Evolutionary conservation across 2,797 vertebrate species (phyloP), one percentile per base, ranked within the genome.

Genomic region (Scomberomorus guttatus): DNA sequence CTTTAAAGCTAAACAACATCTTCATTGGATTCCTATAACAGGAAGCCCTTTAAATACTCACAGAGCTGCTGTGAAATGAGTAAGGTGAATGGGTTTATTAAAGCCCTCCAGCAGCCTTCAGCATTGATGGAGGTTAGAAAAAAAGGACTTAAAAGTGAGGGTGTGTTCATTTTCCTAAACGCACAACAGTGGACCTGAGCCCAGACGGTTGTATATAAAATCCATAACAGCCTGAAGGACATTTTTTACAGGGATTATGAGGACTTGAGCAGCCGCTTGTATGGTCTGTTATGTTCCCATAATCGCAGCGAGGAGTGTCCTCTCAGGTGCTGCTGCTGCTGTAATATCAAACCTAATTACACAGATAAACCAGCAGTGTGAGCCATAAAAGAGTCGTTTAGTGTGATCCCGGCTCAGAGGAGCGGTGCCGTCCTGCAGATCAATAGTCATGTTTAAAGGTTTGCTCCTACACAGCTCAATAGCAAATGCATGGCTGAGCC

Each of bases 161-260:
- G 22, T 22, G 13, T 32, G 56, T 11, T 74, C 0, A 27, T 61
- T 65, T 52, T 54, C 50, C 46, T 34, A 17, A 62, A 63, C 10
- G 20, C 34, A 39, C 9, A 7, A 0, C 58, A 15, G 61, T 55
- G 27, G 57, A 32, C 22, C 24, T 3, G 39, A 72, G 52, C 37
- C 4, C 25, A 58, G 20, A 29, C 18, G 25, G 63, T 14, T 54
- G 27, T 2, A 13, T n/a, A 68, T 75, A 58, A 85, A 79, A 80
- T n/a, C 74, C 75, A 55, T 10, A 67, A 48, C 58, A 22, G 75
- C 76, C 75, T 85, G 82, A 81, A 81, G 84, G 84, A 74, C 62
- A 27, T 50, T 58, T 81, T 81, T 77, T 72, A 72, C 75, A 9
- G 79, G 61, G 42, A 29, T 77, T 54, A 57, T 39, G 48, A 72